Conservation (phyloP, 1,140 invertebrate species). For the Panulirus ornatus region DNA sequence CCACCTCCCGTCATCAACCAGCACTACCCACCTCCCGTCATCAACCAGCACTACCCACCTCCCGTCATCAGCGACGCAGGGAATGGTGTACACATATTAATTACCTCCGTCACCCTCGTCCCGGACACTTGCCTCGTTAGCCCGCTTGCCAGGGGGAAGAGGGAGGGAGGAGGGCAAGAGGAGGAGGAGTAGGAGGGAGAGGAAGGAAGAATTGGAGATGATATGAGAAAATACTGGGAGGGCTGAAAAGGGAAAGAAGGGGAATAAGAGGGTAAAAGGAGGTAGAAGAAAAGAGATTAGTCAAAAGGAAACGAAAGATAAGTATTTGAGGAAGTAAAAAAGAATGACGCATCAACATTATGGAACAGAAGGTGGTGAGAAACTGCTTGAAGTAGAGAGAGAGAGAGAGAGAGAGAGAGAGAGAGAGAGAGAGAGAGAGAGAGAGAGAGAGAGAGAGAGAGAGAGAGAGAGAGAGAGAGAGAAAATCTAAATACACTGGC, state of each 20-base stretch:
- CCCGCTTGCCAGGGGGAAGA: slow-evolving; percentile 9
- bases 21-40: not conserved
- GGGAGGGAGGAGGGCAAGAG: not conserved
- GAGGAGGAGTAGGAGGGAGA: not conserved
- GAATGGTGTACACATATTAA: slow-evolving; percentile 12
- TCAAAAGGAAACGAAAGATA: not conserved
- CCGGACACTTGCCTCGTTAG: slow-evolving; percentile 45
- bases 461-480: slow-evolving; percentile 20
- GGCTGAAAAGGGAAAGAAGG: not conserved
- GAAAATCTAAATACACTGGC: not conserved
- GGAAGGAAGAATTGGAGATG: not conserved
- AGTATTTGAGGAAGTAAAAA: slow-evolving; percentile 10
- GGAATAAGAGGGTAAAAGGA: not conserved
- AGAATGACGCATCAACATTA: not conserved
- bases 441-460: slow-evolving; percentile 41
- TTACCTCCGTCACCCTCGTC: slow-evolving; percentile 15
- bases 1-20: too few species aligned
- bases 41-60: not conserved
- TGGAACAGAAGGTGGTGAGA: not conserved
- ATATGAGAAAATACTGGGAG: not conserved
- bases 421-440: slow-evolving; percentile 12
- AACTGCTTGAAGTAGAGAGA: not conserved
- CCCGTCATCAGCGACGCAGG: not conserved
- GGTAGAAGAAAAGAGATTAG: not conserved
- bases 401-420: not conserved